These are phyloP conservation scores for Aramus guarauna DNA, from an alignment of 2,113 vertebrate genomes.

Conservation along the genomic window DNA sequence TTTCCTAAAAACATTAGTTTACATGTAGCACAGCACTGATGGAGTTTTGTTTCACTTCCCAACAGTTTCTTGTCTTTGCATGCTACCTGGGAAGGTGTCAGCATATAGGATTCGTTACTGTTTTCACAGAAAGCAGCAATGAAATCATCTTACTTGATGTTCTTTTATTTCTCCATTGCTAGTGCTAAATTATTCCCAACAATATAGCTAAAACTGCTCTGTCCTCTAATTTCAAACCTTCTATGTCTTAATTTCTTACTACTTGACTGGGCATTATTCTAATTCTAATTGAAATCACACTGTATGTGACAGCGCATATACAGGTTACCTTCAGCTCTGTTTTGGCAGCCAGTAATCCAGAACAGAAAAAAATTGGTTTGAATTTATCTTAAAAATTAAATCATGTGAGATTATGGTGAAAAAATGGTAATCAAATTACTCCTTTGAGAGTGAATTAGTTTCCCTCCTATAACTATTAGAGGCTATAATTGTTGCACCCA, in stretches of 20 bases:
- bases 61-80: neutral
- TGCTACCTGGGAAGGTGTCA: neutral
- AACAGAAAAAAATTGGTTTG: neutral
- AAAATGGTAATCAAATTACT: neutral
- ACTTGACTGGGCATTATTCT: neutral
- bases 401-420: neutral
- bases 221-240: neutral
- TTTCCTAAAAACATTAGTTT: neutral
- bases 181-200: neutral
- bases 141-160: neutral
- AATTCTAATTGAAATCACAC: neutral
- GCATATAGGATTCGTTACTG: neutral
- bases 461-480: neutral
- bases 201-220: neutral
- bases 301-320: neutral
- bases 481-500: neutral
- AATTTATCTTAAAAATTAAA: neutral
- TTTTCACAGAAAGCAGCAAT: neutral
- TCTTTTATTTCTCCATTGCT: neutral
- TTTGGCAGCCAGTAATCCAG: neutral
- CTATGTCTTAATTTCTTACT: neutral
- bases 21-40: neutral
- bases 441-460: neutral
- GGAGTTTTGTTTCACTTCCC: neutral
- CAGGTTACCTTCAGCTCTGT: neutral